Base-by-base conservation (phyloP, 1,140 invertebrate genomes). In the Ceratina australensis region DNA sequence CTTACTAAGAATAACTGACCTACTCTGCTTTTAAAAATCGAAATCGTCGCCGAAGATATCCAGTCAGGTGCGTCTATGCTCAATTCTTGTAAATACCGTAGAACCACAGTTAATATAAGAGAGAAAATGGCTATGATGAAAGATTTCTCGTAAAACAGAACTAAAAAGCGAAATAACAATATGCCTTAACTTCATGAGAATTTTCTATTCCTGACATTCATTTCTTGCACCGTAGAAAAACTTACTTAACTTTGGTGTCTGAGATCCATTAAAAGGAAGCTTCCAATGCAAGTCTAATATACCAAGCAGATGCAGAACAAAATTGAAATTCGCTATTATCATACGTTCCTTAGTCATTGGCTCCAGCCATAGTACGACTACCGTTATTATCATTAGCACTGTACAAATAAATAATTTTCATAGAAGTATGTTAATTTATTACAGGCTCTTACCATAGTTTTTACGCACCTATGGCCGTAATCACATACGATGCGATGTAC, bases 301-400 rank as follows among this genome's bases (percentile, higher is more conserved):
- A 49, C 90, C 89, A 1, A 93, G 15, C 49, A 93, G 87, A 80
- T 94, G 93, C 50, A 89, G 86, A 22, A 94, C 81, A n/a, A 94
- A 87, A 80, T 92, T 93, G 1, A 93, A 60, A 76, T 88, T 88
- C 15, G 89, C 89, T 13, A 94, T 50, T 4, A 89, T 79, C 42
- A 93, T 86, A 65, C 93, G 86, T 78, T 94, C 92, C 18, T 68
- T 83, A 15, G 91, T 89, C 49, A 82, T 80, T 16, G 92, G 90
- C 66, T 92, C 89, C 72, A 94, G 76, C 89, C 91, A 93, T 57
- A 93, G 69, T 15, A 88, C 86, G 13, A 88, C 89, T 47, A 94
- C 66, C 20, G 93, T 93, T 68, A 94, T 73, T 4, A 90, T 56
- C 60, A 93, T 89, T 57, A 93, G 68, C 12, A 91, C 93, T 94